These are phyloP conservation scores for Halichoerus grypus DNA, from an alignment of 2,113 vertebrate species.

Conservation along the genomic window DNA sequence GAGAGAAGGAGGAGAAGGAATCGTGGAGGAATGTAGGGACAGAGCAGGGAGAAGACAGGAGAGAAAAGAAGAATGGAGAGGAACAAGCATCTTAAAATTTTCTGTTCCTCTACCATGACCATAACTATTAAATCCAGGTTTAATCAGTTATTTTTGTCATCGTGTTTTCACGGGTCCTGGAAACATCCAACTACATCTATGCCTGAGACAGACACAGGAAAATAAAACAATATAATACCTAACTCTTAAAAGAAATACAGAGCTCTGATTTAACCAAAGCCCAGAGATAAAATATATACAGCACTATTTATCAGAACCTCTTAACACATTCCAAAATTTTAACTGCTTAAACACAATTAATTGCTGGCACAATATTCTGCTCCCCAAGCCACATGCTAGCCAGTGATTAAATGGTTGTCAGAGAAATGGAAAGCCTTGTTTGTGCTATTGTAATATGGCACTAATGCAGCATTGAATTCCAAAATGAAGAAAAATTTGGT, in stretches of 20 bases:
- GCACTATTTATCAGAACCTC: neutral
- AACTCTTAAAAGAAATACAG: slow-evolving; percentile 36
- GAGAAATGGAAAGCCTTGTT: neutral
- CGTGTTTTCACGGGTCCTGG: neutral
- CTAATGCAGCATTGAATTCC: neutral
- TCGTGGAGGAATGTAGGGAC: neutral
- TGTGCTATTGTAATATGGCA: neutral
- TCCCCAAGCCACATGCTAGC: neutral
- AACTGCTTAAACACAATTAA: neutral
- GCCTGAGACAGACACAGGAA: slow-evolving; percentile 5
- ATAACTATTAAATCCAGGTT: neutral
- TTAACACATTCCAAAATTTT: neutral
- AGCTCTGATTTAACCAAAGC: slow-evolving; percentile 9
- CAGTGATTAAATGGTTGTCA: neutral
- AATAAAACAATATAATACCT: slow-evolving; percentile 33
- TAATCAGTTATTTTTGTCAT: neutral
- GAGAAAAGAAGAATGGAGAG: neutral
- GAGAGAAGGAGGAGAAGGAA: neutral
- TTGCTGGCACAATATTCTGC: neutral
- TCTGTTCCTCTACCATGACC: neutral
- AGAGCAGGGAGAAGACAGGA: neutral
- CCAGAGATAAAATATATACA: neutral
- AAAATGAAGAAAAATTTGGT: neutral
- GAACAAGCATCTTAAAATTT: neutral
- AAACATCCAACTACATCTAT: slow-evolving; percentile 25